Evolutionary conservation across 2,888 invertebrate genomes (phyloP).

Genomic region (Caenorhabditis panamensis): DNA sequence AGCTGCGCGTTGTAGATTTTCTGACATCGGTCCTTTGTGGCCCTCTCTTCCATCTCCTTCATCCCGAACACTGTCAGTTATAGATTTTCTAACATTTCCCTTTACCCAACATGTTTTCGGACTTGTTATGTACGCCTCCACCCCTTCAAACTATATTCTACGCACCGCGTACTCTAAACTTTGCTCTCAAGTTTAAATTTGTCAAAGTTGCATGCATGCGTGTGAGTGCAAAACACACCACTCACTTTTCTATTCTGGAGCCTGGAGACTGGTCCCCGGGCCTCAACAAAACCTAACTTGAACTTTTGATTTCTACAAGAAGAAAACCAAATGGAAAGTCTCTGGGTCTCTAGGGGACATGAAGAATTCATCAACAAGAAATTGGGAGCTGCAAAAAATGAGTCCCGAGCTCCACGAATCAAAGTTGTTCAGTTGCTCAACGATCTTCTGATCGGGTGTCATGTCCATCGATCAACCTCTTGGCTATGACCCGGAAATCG

Average conservation of each 20-base stretch:
- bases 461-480: slow-evolving; percentile 40
- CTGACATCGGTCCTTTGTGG: too few species aligned
- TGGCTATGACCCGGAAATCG: slow-evolving; percentile 26
- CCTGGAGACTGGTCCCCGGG: too few species aligned
- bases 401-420: too few species aligned
- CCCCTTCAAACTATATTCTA: too few species aligned
- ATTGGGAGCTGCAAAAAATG: background rate
- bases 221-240: background rate
- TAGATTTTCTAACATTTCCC: too few species aligned
- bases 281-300: background rate
- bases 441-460: slow-evolving; percentile 17
- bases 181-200: too few species aligned
- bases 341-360: background rate
- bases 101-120: too few species aligned
- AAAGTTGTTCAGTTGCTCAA: slow-evolving; percentile 4
- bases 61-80: too few species aligned
- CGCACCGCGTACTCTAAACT: too few species aligned
- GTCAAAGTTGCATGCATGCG: background rate
- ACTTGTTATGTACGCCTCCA: too few species aligned
- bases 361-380: background rate
- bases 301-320: slow-evolving; percentile 18
- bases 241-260: background rate
- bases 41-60: too few species aligned
- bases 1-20: too few species aligned
- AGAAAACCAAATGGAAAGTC: background rate